A percentile compares a stretch with the other conserved stretches of the same genome.
phyloP scores from a whole-genome alignment of 2,797 vertebrate genomes.

The Anguilla marmorata region DNA sequence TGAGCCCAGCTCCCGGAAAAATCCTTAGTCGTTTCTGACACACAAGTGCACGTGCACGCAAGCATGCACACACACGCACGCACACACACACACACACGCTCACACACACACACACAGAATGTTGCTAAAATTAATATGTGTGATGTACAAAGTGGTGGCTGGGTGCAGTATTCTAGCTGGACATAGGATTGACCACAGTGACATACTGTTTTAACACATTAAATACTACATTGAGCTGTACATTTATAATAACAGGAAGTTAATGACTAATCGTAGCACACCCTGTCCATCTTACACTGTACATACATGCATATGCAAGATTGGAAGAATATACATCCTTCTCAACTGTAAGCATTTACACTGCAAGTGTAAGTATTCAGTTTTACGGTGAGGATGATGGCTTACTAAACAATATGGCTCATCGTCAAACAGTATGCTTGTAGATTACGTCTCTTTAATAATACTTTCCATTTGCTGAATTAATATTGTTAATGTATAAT shows the following conservation, averaged over 20 bases:
- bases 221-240: background rate
- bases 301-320: background rate
- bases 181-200: background rate
- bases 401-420: background rate
- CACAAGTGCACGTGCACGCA: background rate
- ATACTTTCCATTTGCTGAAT: background rate
- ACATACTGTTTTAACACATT: background rate
- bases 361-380: too few relatives aligned
- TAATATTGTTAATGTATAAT: background rate
- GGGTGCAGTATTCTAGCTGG: too few relatives aligned
- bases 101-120: too few relatives aligned
- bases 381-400: background rate
- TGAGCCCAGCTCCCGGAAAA: background rate
- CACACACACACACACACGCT: too few relatives aligned
- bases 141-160: background rate
- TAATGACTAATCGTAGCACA: background rate
- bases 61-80: background rate
- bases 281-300: background rate
- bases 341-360: too few relatives aligned
- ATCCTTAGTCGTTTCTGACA: constrained; percentile 6
- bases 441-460: background rate
- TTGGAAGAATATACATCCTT: too few relatives aligned
- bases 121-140: background rate
- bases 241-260: background rate
- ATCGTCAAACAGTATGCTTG: background rate